Evolutionary conservation across 2,888 invertebrate genomes (phyloP).

Genomic region (Microlaimidae sp.): DNA sequence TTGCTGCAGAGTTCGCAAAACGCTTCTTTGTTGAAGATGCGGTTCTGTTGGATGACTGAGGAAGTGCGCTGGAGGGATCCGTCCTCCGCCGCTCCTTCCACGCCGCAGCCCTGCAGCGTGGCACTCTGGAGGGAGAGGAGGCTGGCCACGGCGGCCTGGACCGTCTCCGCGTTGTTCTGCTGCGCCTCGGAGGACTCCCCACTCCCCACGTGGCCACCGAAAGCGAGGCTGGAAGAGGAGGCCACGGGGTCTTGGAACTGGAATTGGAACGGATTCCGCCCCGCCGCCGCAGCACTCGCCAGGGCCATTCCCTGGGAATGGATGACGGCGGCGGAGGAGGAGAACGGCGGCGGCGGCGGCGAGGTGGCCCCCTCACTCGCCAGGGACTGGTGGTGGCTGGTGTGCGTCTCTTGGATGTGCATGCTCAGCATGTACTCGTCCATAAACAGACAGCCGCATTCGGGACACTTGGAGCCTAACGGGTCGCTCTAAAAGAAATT

Average conservation of each 20-base stretch:
- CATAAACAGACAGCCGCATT: background rate
- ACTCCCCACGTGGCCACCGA: too few relatives aligned
- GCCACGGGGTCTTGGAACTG: background rate
- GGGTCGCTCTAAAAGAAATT: too few relatives aligned
- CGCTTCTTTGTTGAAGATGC: constrained; percentile 68
- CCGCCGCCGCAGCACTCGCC: background rate
- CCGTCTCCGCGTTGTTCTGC: too few relatives aligned
- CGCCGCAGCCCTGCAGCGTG: background rate
- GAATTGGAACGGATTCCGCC: background rate
- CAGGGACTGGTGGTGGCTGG: too few relatives aligned
- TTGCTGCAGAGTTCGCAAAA: constrained; percentile 87
- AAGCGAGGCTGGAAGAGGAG: too few relatives aligned
- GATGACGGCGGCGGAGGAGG: background rate
- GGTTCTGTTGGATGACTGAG: background rate
- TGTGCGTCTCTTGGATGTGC: constrained; percentile 1
- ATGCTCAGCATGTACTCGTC: constrained; percentile 5
- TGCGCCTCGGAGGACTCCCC: too few relatives aligned
- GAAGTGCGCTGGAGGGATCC: background rate
- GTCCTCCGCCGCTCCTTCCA: background rate
- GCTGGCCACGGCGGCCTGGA: constrained; percentile 3
- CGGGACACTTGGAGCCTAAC: background rate
- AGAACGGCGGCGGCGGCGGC: background rate
- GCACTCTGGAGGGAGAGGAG: background rate
- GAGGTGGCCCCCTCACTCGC: too few relatives aligned
- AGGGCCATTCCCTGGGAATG: background rate